Percentiles rank a stretch among this genome's conserved stretches.
These are phyloP conservation scores for Tetheella fluctuosa DNA, from an alignment of 2,888 invertebrate genomes.

Conservation along the genomic window DNA sequence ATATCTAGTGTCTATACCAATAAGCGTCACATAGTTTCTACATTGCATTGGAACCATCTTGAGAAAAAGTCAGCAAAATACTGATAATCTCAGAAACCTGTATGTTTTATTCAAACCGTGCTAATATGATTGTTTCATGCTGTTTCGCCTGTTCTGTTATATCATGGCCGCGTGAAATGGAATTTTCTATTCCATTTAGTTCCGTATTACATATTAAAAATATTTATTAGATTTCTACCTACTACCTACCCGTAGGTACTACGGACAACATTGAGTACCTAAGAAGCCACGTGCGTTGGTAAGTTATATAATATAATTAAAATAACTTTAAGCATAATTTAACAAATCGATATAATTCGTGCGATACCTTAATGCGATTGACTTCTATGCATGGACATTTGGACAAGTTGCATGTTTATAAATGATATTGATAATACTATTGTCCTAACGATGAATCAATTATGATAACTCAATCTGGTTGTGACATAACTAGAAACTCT, in stretches of 20 bases:
- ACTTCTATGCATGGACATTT: conserved; percentile 39
- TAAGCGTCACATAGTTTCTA: conserved; percentile 7
- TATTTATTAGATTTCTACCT: conserved; percentile 10
- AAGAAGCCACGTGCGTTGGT: not conserved
- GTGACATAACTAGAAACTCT: conserved; percentile 30
- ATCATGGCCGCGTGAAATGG: conserved; percentile 17
- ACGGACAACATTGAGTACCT: not conserved
- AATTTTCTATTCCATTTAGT: conserved; percentile 18
- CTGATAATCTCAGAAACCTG: not conserved
- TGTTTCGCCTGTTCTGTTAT: conserved; percentile 10
- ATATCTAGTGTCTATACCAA: conserved; percentile 7
- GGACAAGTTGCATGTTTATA: conserved; percentile 54
- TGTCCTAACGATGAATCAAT: conserved; percentile 47
- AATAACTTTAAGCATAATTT: not conserved
- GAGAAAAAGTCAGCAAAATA: too few relatives aligned
- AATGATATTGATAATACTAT: conserved; percentile 47
- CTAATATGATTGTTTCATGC: not conserved
- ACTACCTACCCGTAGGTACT: too few relatives aligned
- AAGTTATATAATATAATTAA: not conserved
- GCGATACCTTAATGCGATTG: conserved; percentile 18
- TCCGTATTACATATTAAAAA: conserved; percentile 15
- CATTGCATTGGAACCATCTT: not conserved
- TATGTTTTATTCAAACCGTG: not conserved
- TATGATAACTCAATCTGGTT: conserved; percentile 37
- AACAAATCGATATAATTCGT: not conserved